Conservation (phyloP, 1,140 invertebrate genomes). For the Lordiphosa collinella region DNA sequence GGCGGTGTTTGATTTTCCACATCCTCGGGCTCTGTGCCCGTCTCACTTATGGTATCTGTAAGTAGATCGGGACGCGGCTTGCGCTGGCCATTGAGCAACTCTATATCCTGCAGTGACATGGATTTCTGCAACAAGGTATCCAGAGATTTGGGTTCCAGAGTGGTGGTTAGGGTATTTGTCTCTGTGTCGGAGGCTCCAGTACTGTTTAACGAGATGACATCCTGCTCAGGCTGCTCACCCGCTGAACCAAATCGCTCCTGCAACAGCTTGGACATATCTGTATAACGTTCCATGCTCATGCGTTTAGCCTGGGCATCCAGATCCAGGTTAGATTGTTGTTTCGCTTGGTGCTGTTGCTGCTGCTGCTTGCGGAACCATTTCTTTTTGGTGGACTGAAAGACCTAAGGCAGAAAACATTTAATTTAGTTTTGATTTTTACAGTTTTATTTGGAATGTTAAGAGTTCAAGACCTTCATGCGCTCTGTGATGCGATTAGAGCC, state of each 20-base stretch:
- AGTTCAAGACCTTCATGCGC: constrained; percentile 79
- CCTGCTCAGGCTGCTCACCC: constrained; percentile 25
- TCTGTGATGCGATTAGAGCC: constrained; percentile 75
- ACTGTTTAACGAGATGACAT: constrained; percentile 51
- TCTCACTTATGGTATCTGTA: constrained; percentile 65
- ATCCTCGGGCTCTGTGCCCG: constrained; percentile 69
- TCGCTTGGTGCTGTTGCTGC: constrained; percentile 68
- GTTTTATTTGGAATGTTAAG: no score
- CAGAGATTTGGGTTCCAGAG: constrained; percentile 55
- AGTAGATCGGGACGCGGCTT: constrained; percentile 64
- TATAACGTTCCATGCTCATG: constrained; percentile 82
- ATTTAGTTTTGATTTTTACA: no score
- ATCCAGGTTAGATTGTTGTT: constrained; percentile 75
- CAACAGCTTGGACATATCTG: constrained; percentile 83
- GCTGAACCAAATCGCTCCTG: constrained; percentile 81
- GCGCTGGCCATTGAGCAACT: constrained; percentile 58
- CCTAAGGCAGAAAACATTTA: constrained; percentile 40
- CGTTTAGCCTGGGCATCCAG: constrained; percentile 69
- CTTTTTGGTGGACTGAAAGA: constrained; percentile 82
- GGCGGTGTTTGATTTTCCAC: constrained; percentile 66
- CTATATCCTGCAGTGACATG: constrained; percentile 74
- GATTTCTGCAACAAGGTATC: constrained; percentile 67
- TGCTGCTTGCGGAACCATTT: constrained; percentile 83
- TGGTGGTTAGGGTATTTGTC: constrained; percentile 62
- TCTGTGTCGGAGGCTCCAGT: constrained; percentile 58